Conservation (phyloP, 2,113 vertebrate species). For the Odocoileus hemionus region DNA sequence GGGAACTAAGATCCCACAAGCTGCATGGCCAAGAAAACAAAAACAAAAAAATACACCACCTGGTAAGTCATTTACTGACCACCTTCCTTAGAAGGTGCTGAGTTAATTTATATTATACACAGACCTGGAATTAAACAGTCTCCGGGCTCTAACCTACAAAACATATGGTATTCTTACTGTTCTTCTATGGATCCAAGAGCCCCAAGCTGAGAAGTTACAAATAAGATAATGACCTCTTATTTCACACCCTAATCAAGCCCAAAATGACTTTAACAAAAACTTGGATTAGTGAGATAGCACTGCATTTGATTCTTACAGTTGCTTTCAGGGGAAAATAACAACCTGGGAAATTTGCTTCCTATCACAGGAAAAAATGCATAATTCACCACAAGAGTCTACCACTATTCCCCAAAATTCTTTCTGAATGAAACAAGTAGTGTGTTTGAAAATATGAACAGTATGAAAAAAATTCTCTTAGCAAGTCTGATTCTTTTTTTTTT, state of each 20-base stretch:
- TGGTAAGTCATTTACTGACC: not conserved
- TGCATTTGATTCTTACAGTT: not conserved
- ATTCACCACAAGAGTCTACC: not conserved
- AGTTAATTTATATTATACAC: not conserved
- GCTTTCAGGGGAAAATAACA: not conserved
- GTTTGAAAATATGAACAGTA: slow-evolving; percentile 9
- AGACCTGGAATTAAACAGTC: not conserved
- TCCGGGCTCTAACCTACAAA: not conserved
- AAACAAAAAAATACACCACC: not conserved
- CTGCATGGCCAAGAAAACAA: not conserved
- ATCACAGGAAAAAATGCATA: not conserved
- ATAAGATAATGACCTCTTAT: not conserved
- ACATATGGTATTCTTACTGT: not conserved
- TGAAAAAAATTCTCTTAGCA: not conserved
- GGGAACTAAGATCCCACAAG: not conserved
- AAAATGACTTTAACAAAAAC: slow-evolving; percentile 5
- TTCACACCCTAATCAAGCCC: not conserved
- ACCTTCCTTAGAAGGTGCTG: not conserved
- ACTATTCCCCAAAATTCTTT: not conserved
- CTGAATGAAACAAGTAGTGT: slow-evolving; percentile 5
- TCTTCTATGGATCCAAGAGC: not conserved
- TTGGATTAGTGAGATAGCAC: not conserved
- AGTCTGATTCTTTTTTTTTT: not conserved
- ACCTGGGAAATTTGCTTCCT: not conserved
- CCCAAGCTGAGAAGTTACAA: not conserved